phyloP scores from a whole-genome alignment of 2,113 vertebrate species.

The Mormoops blainvillei region DNA sequence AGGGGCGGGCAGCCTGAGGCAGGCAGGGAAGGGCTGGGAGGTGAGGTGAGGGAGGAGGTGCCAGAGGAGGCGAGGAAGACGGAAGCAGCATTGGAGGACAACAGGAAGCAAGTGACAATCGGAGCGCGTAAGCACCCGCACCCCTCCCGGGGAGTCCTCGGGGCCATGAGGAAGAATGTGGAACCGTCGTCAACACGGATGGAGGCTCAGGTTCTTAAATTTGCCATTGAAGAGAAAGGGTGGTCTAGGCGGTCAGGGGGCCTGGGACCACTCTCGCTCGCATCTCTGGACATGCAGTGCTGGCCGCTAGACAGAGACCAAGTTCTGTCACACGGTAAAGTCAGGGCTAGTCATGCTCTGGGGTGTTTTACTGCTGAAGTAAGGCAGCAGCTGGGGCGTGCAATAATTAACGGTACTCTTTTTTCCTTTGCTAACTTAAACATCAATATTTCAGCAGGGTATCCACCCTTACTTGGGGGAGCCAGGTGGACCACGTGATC shows the following conservation, averaged over 20 bases:
- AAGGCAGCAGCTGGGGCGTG: background rate
- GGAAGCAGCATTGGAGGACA: too few relatives aligned
- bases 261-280: background rate
- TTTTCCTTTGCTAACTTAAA: background rate
- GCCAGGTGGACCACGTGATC: conserved; percentile 76
- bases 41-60: background rate
- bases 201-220: background rate
- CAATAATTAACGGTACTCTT: background rate
- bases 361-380: background rate
- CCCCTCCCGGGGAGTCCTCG: background rate
- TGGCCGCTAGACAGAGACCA: background rate
- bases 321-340: background rate
- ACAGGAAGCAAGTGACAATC: too few relatives aligned
- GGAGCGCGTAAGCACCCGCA: background rate
- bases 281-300: background rate
- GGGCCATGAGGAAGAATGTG: background rate
- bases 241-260: background rate
- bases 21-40: background rate
- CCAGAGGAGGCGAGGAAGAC: background rate
- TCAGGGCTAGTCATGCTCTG: background rate
- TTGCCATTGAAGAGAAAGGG: background rate
- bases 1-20: too few relatives aligned
- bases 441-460: fast-evolving
- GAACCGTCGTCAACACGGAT: background rate
- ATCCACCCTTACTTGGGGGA: conserved; percentile 62